These are phyloP conservation scores for Hypolimnas misippus DNA, from an alignment of 2,888 invertebrate genomes.

Conservation along the genomic window DNA sequence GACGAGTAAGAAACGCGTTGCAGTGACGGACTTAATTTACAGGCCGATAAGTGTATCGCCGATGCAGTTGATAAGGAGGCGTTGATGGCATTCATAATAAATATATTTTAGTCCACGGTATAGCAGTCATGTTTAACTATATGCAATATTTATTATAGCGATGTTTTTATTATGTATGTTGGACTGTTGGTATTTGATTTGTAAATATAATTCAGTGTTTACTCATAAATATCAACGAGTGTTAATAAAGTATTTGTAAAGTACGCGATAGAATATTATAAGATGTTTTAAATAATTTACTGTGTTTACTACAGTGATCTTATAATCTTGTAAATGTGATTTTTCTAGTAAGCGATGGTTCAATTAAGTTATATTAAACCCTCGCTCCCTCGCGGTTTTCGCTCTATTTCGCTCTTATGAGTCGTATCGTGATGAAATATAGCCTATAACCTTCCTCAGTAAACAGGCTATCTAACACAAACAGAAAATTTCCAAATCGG, in stretches of 20 bases:
- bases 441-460: too few species aligned
- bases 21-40: constrained; percentile 13
- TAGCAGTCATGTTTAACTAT: neutral
- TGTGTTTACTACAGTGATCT: neutral
- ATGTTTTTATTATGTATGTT: neutral
- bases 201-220: constrained; percentile 1
- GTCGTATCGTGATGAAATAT: too few species aligned
- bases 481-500: too few species aligned
- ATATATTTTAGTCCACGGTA: neutral
- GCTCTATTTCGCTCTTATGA: too few species aligned
- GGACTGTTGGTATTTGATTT: neutral
- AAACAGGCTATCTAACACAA: too few species aligned
- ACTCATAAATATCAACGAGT: neutral
- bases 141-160: neutral
- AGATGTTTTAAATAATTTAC: neutral
- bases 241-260: neutral
- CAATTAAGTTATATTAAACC: too few species aligned
- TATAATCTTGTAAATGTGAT: neutral
- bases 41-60: constrained; percentile 3
- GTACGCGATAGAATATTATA: neutral
- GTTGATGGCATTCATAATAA: neutral
- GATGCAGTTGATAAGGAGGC: constrained; percentile 1
- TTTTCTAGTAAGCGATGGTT: neutral
- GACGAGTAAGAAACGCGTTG: constrained; percentile 8
- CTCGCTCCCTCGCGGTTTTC: too few species aligned